phyloP scores from a whole-genome alignment of 2,888 invertebrate species.

The Piscicola geometra region DNA sequence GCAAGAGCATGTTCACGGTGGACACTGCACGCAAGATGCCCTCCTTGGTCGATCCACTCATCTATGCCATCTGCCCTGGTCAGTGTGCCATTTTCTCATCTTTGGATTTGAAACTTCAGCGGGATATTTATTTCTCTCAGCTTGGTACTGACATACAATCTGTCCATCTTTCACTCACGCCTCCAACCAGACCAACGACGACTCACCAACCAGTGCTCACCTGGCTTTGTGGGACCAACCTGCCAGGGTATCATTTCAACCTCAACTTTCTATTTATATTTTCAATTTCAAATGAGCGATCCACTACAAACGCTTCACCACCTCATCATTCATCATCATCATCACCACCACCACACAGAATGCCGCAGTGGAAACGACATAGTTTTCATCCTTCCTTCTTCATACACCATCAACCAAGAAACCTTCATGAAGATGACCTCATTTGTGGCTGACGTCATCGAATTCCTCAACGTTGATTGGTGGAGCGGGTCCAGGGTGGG shows the following conservation, averaged over 20 bases:
- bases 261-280: background rate
- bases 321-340: background rate
- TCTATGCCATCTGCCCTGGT: constrained; percentile 15
- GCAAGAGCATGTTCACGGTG: constrained; percentile 6
- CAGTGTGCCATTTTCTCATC: background rate
- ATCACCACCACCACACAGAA: constrained; percentile 13
- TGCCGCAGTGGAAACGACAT: constrained; percentile 35
- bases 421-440: constrained; percentile 34
- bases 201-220: background rate
- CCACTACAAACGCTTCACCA: no score
- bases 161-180: no score
- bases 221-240: background rate
- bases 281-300: background rate
- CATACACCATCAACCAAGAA: constrained; percentile 29
- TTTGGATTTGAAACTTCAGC: no score
- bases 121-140: no score
- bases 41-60: background rate
- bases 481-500: constrained; percentile 22
- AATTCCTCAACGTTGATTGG: constrained; percentile 32
- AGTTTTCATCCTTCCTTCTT: constrained; percentile 35
- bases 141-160: no score
- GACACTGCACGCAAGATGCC: constrained; percentile 27
- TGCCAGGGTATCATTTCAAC: constrained; percentile 9
- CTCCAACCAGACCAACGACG: background rate
- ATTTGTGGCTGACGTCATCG: constrained; percentile 32